Conservation (phyloP, 2,888 invertebrate genomes). For the Elysia crispata region DNA sequence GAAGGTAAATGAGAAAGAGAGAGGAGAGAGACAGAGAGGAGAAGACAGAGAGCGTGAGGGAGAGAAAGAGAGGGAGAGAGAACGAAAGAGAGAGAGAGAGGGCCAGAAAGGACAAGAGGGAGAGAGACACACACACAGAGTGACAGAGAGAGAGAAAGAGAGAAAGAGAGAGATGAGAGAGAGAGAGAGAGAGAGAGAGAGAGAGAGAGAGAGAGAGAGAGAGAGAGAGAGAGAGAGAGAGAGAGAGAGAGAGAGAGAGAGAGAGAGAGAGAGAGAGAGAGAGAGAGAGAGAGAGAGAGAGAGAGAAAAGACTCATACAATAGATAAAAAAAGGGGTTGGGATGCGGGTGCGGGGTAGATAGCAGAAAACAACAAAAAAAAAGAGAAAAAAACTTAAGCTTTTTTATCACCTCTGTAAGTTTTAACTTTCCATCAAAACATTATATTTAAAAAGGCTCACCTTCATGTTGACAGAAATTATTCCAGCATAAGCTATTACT, state of each 20-base stretch:
- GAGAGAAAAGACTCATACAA: too few species aligned
- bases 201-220: conserved; percentile 15
- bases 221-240: conserved; percentile 28
- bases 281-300: too few species aligned
- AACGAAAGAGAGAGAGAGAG: conserved; percentile 5
- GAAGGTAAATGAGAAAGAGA: too few species aligned
- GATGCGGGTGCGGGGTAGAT: too few species aligned
- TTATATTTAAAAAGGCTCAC: neutral
- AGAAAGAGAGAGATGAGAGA: neutral
- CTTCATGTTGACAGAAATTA: neutral
- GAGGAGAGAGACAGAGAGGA: neutral
- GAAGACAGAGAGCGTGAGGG: conserved; percentile 10
- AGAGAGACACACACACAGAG: neutral
- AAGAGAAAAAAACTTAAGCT: too few species aligned
- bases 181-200: conserved; percentile 17
- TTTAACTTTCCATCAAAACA: too few species aligned
- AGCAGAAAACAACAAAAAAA: too few species aligned
- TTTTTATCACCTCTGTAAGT: too few species aligned
- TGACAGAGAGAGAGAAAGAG: neutral
- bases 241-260: too few species aligned
- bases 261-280: too few species aligned
- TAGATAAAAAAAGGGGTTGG: too few species aligned
- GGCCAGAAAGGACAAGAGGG: neutral
- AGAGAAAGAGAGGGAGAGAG: conserved; percentile 16
- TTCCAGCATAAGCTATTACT: neutral